Conservation (phyloP, 2,113 vertebrate genomes). For the Ploceus nigricollis region DNA sequence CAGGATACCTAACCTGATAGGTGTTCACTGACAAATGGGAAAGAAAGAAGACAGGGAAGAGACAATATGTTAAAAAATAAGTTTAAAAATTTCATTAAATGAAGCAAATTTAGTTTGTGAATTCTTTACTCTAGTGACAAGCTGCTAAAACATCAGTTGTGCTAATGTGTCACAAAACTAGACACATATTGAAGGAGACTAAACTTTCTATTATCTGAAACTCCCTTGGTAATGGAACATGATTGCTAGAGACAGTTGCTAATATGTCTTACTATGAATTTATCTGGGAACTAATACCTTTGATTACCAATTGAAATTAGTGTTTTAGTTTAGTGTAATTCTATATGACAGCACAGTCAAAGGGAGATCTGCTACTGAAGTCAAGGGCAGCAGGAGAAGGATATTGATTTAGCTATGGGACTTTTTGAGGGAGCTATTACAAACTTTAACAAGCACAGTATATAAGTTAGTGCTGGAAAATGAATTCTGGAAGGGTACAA, state of each 20-base stretch:
- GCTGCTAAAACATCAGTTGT: slow-evolving; percentile 53
- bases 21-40: not conserved
- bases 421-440: not conserved
- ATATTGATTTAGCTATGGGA: not conserved
- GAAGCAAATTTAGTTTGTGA: slow-evolving; percentile 55
- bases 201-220: slow-evolving; percentile 63
- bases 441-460: not conserved
- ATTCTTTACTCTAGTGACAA: slow-evolving; percentile 58
- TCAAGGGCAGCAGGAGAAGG: not conserved
- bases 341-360: not conserved
- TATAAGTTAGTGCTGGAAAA: not conserved
- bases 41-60: not conserved
- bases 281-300: slow-evolving; percentile 35
- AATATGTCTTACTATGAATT: slow-evolving; percentile 37
- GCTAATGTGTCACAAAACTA: slow-evolving; percentile 57
- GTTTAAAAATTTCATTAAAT: slow-evolving; percentile 16
- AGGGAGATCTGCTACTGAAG: not conserved
- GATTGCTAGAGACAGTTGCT: slow-evolving; percentile 60
- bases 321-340: not conserved
- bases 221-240: slow-evolving; percentile 33
- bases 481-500: not conserved
- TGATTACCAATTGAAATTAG: slow-evolving; percentile 50
- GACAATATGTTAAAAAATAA: slow-evolving; percentile 45
- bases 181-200: slow-evolving; percentile 66
- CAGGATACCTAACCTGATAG: not conserved